These are phyloP conservation scores for Lepidurus apus DNA, from an alignment of 1,140 invertebrate genomes.

Conservation along the genomic window DNA sequence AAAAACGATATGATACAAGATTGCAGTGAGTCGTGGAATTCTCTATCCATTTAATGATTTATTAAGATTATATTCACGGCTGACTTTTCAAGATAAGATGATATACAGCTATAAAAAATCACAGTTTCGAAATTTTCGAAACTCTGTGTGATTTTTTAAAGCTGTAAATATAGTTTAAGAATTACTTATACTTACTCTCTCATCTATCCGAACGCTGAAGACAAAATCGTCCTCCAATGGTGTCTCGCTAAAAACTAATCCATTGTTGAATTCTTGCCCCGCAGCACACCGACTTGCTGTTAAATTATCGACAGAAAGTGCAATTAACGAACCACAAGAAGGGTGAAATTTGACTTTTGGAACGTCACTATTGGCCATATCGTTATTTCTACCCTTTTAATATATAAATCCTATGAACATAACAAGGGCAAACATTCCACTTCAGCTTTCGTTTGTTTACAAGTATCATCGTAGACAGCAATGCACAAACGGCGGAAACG, in stretches of 20 bases:
- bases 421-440: not conserved
- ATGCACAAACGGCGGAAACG: not conserved
- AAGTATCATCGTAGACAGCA: not conserved
- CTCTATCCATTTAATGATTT: conserved; percentile 31
- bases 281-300: conserved; percentile 48
- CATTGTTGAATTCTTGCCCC: conserved; percentile 66
- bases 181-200: conserved; percentile 58
- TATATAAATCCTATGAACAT: not conserved
- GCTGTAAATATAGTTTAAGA: too few relatives aligned
- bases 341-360: conserved; percentile 43
- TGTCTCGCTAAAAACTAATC: conserved; percentile 73
- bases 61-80: conserved; percentile 29
- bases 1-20: not conserved
- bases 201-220: conserved; percentile 83
- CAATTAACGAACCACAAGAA: conserved; percentile 46
- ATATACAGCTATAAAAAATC: too few relatives aligned
- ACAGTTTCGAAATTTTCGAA: too few relatives aligned
- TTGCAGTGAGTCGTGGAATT: conserved; percentile 23
- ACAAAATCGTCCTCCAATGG: conserved; percentile 74
- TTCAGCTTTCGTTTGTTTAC: conserved; percentile 2
- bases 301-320: conserved; percentile 45
- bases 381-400: not conserved
- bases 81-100: conserved; percentile 2
- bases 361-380: conserved; percentile 12
- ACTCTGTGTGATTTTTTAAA: too few relatives aligned